Evolutionary conservation across 2,888 invertebrate genomes (phyloP), one percentile per base, ranked within the genome.

Genomic region (Polydrusus cervinus): DNA sequence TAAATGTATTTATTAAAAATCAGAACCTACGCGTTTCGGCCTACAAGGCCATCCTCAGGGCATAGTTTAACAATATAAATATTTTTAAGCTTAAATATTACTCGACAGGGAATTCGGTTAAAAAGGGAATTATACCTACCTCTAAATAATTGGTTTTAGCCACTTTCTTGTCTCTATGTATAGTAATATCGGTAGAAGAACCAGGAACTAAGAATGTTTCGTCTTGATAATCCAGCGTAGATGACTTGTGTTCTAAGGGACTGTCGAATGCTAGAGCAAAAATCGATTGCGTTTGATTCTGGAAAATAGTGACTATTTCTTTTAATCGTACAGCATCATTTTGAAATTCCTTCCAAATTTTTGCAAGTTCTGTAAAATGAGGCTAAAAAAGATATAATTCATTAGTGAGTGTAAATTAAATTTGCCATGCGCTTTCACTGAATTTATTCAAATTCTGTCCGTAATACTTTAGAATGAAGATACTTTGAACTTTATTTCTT

Each of bases 281-380:
- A 34, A 68, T 47, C 18, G 25, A 20, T 25, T 38, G 14, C 5
- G 51, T 43, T 53, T 65, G 51, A 2, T 13, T 14, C 43, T 51
- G 18, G 38, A 61, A 68, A 51, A 73, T 60, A 16, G 55, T 40
- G 9, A 3, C 38, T n/a, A 65, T 43, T 55, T 62, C 64, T 30
- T 14, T 62, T 6, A 75, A 16, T 7, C 49, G 53, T 1, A 75
- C 20, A 34, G 62, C 67, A 20, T 60, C 51, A 25, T 75, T 40
- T 38, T 75, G 75, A 45, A 71, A 45, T 16, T 72, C 64, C 30
- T 64, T 75, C 71, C 71, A 75, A 25, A 75, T 67, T 34, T 34
- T 60, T 6, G 72, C 40, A 2, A 75, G 57, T 8, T 64, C 68
- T 0, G 30, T 14, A 47, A 75, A 72, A n/a, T 67, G 49, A 0